Base-by-base conservation (phyloP, 2,797 vertebrate species). In the Liparis tanakae region DNA sequence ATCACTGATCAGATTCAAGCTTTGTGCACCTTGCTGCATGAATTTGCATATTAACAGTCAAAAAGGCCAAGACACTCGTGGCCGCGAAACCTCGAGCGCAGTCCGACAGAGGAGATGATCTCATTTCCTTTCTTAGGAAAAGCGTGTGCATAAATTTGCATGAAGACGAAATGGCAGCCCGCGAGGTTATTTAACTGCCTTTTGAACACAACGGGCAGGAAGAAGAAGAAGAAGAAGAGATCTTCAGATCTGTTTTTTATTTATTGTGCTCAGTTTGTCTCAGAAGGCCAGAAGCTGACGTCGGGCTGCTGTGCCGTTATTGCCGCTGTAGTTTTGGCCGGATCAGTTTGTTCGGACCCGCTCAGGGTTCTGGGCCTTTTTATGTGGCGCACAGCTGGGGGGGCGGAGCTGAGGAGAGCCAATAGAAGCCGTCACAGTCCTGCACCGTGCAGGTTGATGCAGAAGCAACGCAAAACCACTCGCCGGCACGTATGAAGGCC, bases 351-450 rank as follows among this genome's bases (percentile, higher is more conserved):
- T 76, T 71, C 66, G 22, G 41, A 74, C 60, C 10, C 67, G 54
- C 37, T 25, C 37, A 39, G 78, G 76, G 78, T 74, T 36, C 36
- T 13, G 74, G 85, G 72, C 18, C 72, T 20, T 41, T 66, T 66
- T 44, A 78, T 86, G 76, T 81, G 79, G 85, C 84, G 86, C 84
- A 67, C 50, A 9, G 78, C 56, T 43, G 73, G 57, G 18, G 18
- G 53, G 73, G 71, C 2, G 41, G 65, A 76, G 73, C 59, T 13
- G 3, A 54, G 66, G 10, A 66, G 81, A 70, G 67, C 84, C 89
- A 82, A 81, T 7, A 81, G 89, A 86, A 88, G 76, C 87, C 81
- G 86, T 86, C 89, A 89, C 65, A 80, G 69, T 81, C 87, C 66
- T 69, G 67, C 39, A 7, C 81, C 73, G 89, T 90, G 82, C 84